Evolutionary conservation across 2,888 invertebrate genomes (phyloP), one percentile per base, ranked within the genome.

Genomic region (Eudemis profundana): DNA sequence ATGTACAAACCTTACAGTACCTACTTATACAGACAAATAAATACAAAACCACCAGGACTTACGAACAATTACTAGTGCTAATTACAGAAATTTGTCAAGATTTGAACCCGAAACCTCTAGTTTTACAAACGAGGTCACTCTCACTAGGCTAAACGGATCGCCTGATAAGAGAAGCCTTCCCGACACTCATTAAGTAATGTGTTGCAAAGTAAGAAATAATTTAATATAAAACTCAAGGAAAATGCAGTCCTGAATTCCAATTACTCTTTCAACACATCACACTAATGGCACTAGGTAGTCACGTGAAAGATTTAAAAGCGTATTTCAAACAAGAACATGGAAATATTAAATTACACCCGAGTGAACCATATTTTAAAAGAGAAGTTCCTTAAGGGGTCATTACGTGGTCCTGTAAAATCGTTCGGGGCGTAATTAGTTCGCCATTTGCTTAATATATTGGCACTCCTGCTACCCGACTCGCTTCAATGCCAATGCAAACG

Each of bases 381-480:
- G 70, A 70, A 74, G 75, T 77, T 85, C 84, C 84, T 85, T 78
- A 70, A 85, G 84, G 85, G 79, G 81, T 80, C 83, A 82, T 88
- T 84, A 82, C 78, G 83, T 82, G 82, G 84, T 83, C 77, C 81
- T 83, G 78, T 79, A 81, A 76, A 85, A 84, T 81, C 78, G 78
- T 80, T 83, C 77, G 76, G 81, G 77, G 80, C 76, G 82, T 86
- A 90, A 89, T 90, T 90, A 89, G 84, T 87, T 87, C 79, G 76
- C 86, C 82, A 88, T 89, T 88, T 86, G 80, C 75, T 71, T 84
- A 87, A 89, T 87, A 86, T 86, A 87, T 86, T 81, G 83, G 83
- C 77, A 79, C 81, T 81, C 76, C 72, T 74, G 73, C 73, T 75
- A 72, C 74, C 77, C 74, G 74, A 74, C 79, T 74, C 76, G 74